Evolutionary conservation across 2,113 vertebrate species (phyloP).

Genomic region (Limnothrissa miodon): DNA sequence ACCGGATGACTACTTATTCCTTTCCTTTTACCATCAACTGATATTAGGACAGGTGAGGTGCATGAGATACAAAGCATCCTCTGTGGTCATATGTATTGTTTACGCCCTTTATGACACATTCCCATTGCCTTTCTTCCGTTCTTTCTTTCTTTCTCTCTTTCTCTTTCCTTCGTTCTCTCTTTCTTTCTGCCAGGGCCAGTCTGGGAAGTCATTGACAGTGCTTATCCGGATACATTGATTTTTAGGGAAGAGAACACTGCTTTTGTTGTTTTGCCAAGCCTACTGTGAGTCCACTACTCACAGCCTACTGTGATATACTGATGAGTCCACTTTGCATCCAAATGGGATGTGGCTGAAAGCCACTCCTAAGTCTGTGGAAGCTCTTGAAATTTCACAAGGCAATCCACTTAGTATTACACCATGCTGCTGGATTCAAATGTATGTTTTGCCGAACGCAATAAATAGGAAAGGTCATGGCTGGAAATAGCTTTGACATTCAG

Average conservation of each 20-base stretch:
- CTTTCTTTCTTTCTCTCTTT: no score
- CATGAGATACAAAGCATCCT: not conserved
- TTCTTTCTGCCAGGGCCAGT: no score
- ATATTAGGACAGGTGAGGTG: not conserved
- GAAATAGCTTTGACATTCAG: not conserved
- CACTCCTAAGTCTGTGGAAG: not conserved
- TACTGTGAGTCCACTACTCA: no score
- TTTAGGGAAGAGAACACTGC: not conserved
- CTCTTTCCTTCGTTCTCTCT: no score
- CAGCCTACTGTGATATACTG: not conserved
- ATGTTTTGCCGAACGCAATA: not conserved
- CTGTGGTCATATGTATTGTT: not conserved
- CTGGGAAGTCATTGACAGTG: not conserved
- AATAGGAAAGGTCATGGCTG: not conserved
- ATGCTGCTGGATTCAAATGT: not conserved
- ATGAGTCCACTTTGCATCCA: not conserved
- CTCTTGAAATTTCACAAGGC: not conserved
- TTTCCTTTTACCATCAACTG: no score
- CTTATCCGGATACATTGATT: not conserved
- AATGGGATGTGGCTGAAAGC: not conserved
- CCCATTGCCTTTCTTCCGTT: not conserved
- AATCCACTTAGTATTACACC: slow-evolving; percentile 7
- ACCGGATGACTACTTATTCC: no score
- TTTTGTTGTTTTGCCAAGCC: not conserved
- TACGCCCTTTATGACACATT: not conserved